Base-by-base conservation (phyloP, 2,888 invertebrate genomes). In the Kuschelorhynchus macadamiae region DNA sequence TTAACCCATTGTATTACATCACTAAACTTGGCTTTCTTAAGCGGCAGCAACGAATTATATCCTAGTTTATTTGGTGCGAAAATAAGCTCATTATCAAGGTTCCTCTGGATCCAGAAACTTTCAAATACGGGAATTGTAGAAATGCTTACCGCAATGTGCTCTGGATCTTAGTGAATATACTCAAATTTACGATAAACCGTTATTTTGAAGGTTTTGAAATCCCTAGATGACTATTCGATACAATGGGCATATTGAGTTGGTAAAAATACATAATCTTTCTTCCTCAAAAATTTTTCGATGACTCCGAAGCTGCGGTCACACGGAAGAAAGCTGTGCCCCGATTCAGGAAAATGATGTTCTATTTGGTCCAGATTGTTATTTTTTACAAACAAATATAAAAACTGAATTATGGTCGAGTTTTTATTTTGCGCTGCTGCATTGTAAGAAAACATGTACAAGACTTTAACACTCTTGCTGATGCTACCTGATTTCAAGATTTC, bases 361-460 rank as follows among this genome's bases (percentile, higher is more conserved):
- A 52, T 17, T 41, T 3, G 49, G 18, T 18, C 61, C 41, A 61
- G 50, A 14, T n/a, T n/a, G n/a, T 46, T 61, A 21, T 36, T 59
- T 49, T 59, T 59, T 30, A 67, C 56, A 18, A 70, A 30, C 20
- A 46, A 32, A 18, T 56, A 53, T 9, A 72, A 65, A 65, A 65
- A 63, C 30, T 61, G 55, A 14, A 65, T 33, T 20, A 71, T 42
- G 30, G 21, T 39, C 5, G 32, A 8, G 55, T 69, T 72, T 55
- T 72, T 72, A 57, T 71, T 72, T 63, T 68, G 70, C 2, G 70
- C 56, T 16, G 60, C 47, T 33, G 53, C 56, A 59, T 57, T 65
- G 42, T 72, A 64, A 55, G n/a, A 55, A 30, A 41, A 41, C 44
- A 9, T 63, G 64, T 56, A 57, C 67, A 56, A 21, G 67, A 56